phyloP scores from a whole-genome alignment of 2,113 vertebrate genomes.

The Chamaetylas fuelleborni region DNA sequence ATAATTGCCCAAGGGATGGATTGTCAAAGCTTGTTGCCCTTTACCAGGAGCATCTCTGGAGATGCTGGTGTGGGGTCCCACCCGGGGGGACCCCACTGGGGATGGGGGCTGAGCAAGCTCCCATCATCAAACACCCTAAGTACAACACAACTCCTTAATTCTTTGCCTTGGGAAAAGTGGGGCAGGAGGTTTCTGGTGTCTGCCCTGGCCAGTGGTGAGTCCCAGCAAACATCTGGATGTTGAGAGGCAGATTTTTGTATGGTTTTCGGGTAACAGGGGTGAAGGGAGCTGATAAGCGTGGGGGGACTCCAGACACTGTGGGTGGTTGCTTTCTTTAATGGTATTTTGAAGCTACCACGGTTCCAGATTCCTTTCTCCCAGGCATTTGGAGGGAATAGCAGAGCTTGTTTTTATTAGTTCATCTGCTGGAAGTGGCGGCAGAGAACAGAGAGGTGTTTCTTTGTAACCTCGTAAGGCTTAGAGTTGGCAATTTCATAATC shows the following conservation, averaged over 20 bases:
- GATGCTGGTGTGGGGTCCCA: neutral
- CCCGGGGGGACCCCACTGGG: rapidly evolving
- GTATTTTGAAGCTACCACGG: conserved; percentile 42
- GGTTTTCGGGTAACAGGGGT: neutral
- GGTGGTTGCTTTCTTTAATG: conserved; percentile 16
- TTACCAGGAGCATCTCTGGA: neutral
- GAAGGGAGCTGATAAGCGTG: neutral
- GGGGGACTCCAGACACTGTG: neutral
- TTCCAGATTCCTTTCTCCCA: conserved; percentile 43
- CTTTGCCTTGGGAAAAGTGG: neutral
- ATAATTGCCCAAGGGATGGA: rapidly evolving
- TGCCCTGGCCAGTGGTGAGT: neutral
- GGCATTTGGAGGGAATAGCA: conserved; percentile 1
- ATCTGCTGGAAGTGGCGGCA: conserved; percentile 12
- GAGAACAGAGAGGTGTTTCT: conserved; percentile 51
- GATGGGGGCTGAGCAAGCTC: neutral
- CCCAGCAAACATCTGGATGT: neutral
- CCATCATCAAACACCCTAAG: neutral
- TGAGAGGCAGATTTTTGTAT: neutral
- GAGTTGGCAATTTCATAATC: conserved; percentile 46
- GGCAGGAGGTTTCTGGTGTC: neutral
- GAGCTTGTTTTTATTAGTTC: conserved; percentile 57
- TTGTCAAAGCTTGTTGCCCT: neutral
- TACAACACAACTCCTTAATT: neutral
- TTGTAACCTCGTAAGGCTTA: conserved; percentile 9